A percentile compares a stretch with the other conserved stretches of the same genome.
phyloP scores from a whole-genome alignment of 2,797 vertebrate species.

The Naso thynnoides region DNA sequence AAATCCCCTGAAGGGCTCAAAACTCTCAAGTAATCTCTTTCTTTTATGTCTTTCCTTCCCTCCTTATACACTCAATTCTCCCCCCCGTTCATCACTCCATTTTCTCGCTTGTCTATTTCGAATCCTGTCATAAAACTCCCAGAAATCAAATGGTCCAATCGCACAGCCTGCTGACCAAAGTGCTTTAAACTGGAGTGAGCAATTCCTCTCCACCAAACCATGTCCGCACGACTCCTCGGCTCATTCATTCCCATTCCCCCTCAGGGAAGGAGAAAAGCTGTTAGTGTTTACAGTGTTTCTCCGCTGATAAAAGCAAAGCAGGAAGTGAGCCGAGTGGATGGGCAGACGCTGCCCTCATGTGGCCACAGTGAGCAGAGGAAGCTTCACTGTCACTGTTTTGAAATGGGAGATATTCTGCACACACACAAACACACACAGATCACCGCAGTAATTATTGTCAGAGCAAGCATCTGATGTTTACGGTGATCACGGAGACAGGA shows the following conservation, averaged over 20 bases:
- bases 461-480: slow-evolving; percentile 22
- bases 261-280: not conserved
- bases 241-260: slow-evolving; percentile 29
- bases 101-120: not conserved
- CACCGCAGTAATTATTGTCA: not conserved
- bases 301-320: not conserved
- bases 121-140: slow-evolving; percentile 20
- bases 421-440: not conserved
- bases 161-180: slow-evolving; percentile 45
- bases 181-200: slow-evolving; percentile 13
- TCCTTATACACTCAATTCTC: not conserved
- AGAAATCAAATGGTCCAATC: slow-evolving; percentile 47
- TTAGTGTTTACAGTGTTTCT: slow-evolving; percentile 13
- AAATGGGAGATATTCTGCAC: slow-evolving; percentile 2
- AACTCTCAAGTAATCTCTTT: not conserved
- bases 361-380: slow-evolving; percentile 43
- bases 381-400: not conserved
- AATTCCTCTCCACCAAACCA: slow-evolving; percentile 33
- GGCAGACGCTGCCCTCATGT: slow-evolving; percentile 76
- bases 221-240: slow-evolving; percentile 6
- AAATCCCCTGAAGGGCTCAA: not conserved
- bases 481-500: slow-evolving; percentile 32
- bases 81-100: not conserved
- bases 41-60: slow-evolving; percentile 8
- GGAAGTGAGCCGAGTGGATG: not conserved